Conservation (phyloP, 2,888 invertebrate species). For the Tetheella fluctuosa region DNA sequence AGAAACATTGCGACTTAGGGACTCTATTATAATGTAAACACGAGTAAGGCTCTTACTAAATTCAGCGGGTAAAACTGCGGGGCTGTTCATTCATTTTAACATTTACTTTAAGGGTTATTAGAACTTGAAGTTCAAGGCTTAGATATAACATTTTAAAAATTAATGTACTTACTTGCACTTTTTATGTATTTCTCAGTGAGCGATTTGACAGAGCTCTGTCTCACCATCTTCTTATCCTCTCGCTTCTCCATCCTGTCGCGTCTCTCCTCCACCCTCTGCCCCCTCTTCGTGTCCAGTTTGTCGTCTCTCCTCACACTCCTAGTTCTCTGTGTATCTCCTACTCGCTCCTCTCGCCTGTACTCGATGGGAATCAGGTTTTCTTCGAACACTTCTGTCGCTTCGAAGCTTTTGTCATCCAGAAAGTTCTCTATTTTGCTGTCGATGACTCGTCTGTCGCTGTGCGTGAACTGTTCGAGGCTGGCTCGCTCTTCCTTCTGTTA, state of each 20-base stretch:
- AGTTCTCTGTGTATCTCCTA: constrained; percentile 22
- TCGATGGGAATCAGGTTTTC: constrained; percentile 14
- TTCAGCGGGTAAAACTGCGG: too few relatives aligned
- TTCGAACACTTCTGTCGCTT: constrained; percentile 19
- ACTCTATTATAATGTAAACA: too few relatives aligned
- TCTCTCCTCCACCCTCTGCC: constrained; percentile 42
- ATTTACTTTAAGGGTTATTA: too few relatives aligned
- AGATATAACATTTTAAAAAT: too few relatives aligned
- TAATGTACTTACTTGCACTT: constrained; percentile 79
- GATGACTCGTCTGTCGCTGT: constrained; percentile 61
- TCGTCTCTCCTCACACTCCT: constrained; percentile 40
- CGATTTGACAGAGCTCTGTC: constrained; percentile 90
- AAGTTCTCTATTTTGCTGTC: constrained; percentile 44
- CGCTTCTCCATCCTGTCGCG: constrained; percentile 53
- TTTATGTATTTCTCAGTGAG: constrained; percentile 92
- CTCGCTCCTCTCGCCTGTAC: constrained; percentile 20
- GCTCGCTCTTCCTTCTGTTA: constrained; percentile 72
- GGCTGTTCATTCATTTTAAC: too few relatives aligned
- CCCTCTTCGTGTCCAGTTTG: constrained; percentile 37
- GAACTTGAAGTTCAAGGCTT: too few relatives aligned
- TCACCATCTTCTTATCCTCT: constrained; percentile 76
- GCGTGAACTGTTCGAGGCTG: constrained; percentile 73
- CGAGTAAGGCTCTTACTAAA: too few relatives aligned
- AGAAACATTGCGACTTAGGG: too few relatives aligned
- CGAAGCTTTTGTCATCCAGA: constrained; percentile 21